Percentiles rank a stretch among this genome's conserved stretches.
phyloP scores from a whole-genome alignment of 1,140 invertebrate genomes.

The Chironomus tepperi region DNA sequence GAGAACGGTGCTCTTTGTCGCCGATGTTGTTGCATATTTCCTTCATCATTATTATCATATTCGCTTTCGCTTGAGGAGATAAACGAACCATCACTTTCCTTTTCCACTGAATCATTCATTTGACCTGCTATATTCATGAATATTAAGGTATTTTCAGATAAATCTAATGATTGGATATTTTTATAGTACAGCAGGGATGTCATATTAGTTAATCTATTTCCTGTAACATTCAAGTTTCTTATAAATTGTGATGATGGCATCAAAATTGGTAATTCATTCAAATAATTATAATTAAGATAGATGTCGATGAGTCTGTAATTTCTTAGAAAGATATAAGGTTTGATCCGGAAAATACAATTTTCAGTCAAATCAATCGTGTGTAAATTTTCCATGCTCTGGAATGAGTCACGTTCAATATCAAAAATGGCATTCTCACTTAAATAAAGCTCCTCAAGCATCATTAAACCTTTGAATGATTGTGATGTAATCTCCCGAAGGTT shows the following conservation, averaged over 20 bases:
- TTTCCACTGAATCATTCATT: too few relatives aligned
- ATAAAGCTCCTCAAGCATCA: conserved; percentile 16
- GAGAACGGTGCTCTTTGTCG: not conserved
- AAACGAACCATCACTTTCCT: too few relatives aligned
- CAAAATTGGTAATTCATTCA: not conserved
- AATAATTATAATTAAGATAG: not conserved
- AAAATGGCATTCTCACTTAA: not conserved
- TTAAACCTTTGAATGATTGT: not conserved
- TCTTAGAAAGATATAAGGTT: not conserved
- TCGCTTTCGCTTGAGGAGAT: not conserved
- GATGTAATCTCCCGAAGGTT: not conserved
- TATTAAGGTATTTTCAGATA: not conserved
- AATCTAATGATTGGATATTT: not conserved
- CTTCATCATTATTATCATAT: not conserved
- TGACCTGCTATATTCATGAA: not conserved
- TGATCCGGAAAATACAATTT: not conserved
- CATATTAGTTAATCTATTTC: not conserved
- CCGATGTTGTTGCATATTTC: not conserved
- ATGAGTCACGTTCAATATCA: conserved; percentile 19
- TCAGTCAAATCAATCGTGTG: conserved; percentile 17
- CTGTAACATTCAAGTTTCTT: not conserved
- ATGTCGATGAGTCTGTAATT: not conserved
- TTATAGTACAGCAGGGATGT: not conserved
- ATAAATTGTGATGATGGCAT: not conserved
- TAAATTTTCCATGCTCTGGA: not conserved